phyloP scores from a whole-genome alignment of 2,113 vertebrate genomes.

The Calidris pugnax region DNA sequence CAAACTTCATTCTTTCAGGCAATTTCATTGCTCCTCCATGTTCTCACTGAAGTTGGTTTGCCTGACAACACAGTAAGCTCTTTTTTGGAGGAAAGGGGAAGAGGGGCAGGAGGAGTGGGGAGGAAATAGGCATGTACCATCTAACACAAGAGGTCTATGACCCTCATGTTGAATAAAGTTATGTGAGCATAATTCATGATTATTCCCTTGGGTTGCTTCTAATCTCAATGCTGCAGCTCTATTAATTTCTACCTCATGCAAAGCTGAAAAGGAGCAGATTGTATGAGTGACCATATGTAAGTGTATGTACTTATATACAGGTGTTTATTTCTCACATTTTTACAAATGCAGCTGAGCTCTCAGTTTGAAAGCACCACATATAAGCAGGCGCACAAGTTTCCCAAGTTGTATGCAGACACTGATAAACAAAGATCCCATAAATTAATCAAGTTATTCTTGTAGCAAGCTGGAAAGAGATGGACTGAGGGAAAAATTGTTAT shows the following conservation, averaged over 20 bases:
- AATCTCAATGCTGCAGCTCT: not conserved
- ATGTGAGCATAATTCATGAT: not conserved
- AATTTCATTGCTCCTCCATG: not conserved
- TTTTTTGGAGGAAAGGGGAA: not conserved
- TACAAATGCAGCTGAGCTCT: not conserved
- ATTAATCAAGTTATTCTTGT: constrained; percentile 18
- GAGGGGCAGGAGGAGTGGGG: too few relatives aligned
- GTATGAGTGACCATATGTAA: not conserved
- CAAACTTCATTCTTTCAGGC: not conserved
- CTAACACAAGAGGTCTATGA: not conserved
- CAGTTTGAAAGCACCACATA: not conserved
- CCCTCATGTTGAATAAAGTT: not conserved
- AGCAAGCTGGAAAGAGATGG: constrained; percentile 6
- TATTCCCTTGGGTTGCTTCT: not conserved
- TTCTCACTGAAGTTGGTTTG: not conserved
- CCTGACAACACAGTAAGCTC: not conserved
- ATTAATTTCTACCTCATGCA: not conserved
- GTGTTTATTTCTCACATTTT: not conserved
- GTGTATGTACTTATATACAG: not conserved
- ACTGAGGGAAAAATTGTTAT: constrained; percentile 32
- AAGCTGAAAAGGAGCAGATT: not conserved
- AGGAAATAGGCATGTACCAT: not conserved
- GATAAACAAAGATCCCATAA: constrained; percentile 35
- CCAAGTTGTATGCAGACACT: not conserved
- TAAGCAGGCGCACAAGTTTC: not conserved